These are phyloP conservation scores for Drosophila mayri DNA, from an alignment of 1,140 invertebrate species.

Conservation along the genomic window DNA sequence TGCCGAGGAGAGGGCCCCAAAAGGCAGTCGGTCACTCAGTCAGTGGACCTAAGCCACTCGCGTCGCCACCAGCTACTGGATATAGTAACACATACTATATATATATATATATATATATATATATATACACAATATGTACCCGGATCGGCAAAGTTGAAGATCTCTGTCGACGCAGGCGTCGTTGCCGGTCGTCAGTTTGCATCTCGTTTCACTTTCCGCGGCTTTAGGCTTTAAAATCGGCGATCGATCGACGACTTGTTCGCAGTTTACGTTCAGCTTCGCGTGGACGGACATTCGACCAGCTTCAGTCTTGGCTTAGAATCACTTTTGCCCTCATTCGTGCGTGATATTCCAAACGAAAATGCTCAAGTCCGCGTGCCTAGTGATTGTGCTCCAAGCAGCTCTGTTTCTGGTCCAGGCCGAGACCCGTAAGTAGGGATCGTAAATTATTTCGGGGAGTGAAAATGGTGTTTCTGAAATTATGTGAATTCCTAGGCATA, in stretches of 20 bases:
- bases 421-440: conserved; percentile 63
- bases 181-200: conserved; percentile 31
- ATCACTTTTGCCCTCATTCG: neutral
- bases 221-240: conserved; percentile 68
- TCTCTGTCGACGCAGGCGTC: conserved; percentile 28
- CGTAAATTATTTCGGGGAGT: neutral
- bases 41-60: conserved; percentile 25
- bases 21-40: conserved; percentile 37
- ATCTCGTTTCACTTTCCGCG: conserved; percentile 28
- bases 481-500: neutral
- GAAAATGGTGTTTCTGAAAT: neutral
- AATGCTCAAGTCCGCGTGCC: conserved; percentile 56
- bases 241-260: conserved; percentile 31
- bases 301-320: conserved; percentile 9
- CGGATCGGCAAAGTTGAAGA: conserved; percentile 33
- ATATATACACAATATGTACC: too few species aligned
- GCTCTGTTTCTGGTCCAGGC: conserved; percentile 39
- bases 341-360: conserved; percentile 20
- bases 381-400: conserved; percentile 49
- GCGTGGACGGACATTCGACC: conserved; percentile 48
- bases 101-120: too few species aligned
- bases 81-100: too few species aligned
- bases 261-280: conserved; percentile 70
- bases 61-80: conserved; percentile 1
- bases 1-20: conserved; percentile 11